Conservation (phyloP, 2,797 vertebrate genomes). For the Agapornis canus region DNA sequence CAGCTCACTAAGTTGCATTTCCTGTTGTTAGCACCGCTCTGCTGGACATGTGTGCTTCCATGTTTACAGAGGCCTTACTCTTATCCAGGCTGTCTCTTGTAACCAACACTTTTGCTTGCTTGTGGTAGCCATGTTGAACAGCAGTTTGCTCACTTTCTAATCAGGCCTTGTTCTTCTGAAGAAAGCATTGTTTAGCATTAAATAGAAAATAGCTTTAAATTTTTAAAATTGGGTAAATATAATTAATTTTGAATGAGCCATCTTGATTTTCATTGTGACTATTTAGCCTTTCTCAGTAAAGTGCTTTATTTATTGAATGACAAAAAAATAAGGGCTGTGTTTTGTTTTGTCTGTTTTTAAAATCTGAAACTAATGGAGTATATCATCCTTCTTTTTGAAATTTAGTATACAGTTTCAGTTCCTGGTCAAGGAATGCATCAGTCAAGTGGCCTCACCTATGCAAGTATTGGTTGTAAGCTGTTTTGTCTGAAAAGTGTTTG, state of each 20-base stretch:
- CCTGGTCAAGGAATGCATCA: not conserved
- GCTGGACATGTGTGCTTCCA: conserved; percentile 49
- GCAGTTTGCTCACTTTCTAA: conserved; percentile 68
- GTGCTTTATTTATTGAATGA: conserved; percentile 44
- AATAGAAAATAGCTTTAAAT: conserved; percentile 14
- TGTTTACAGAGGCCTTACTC: conserved; percentile 61
- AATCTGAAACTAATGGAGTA: conserved; percentile 13
- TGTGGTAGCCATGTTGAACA: conserved; percentile 70
- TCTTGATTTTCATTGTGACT: conserved; percentile 43
- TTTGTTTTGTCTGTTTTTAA: not conserved
- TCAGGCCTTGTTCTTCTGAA: conserved; percentile 77
- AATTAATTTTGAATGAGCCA: conserved; percentile 56
- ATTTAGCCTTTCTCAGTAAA: conserved; percentile 25
- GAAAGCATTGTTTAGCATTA: conserved; percentile 40
- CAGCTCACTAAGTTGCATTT: conserved; percentile 68
- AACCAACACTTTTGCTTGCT: conserved; percentile 65
- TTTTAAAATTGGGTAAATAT: conserved; percentile 52
- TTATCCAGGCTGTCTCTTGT: conserved; percentile 59
- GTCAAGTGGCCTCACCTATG: conserved; percentile 34
- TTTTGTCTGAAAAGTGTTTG: conserved; percentile 3
- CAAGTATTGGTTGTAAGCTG: conserved; percentile 44
- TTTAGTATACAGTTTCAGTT: conserved; percentile 15
- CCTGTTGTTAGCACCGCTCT: conserved; percentile 55
- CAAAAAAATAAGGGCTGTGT: conserved; percentile 23
- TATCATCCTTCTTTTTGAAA: conserved; percentile 42